These are phyloP conservation scores for Echinops telfairi DNA, from an alignment of 2,113 vertebrate species.

Conservation along the genomic window DNA sequence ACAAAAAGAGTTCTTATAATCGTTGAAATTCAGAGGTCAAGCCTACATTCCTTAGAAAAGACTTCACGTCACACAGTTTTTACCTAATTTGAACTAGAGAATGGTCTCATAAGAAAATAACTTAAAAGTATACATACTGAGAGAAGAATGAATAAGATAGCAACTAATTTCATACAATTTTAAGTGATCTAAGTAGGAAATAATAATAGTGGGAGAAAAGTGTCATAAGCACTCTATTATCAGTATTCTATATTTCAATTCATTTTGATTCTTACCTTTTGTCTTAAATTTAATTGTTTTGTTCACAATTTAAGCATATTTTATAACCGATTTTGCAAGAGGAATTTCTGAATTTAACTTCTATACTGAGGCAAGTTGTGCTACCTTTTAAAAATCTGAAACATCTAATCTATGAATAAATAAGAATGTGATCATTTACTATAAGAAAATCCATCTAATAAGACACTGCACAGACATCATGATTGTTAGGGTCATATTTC, in stretches of 20 bases:
- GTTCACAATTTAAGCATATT: conserved; percentile 1
- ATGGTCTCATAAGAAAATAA: conserved; percentile 73
- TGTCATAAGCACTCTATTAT: neutral
- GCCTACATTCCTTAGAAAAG: conserved; percentile 77
- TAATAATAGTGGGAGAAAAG: neutral
- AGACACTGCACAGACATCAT: neutral
- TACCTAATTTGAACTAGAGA: conserved; percentile 79
- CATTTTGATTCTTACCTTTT: conserved; percentile 24
- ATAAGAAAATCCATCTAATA: neutral
- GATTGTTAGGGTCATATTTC: neutral
- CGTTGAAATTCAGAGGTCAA: conserved; percentile 78
- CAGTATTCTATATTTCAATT: neutral
- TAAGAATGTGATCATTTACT: neutral
- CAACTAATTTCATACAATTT: neutral
- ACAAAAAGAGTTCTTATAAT: conserved; percentile 82
- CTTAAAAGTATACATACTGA: neutral
- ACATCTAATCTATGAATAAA: neutral
- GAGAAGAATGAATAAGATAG: neutral
- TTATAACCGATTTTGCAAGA: neutral
- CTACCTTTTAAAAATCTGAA: neutral
- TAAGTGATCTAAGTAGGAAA: neutral
- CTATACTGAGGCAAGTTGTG: neutral
- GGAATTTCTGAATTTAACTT: neutral
- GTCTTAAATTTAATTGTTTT: neutral
- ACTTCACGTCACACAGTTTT: conserved; percentile 83